phyloP scores from a whole-genome alignment of 1,140 invertebrate genomes.

The Drosophila sproati region DNA sequence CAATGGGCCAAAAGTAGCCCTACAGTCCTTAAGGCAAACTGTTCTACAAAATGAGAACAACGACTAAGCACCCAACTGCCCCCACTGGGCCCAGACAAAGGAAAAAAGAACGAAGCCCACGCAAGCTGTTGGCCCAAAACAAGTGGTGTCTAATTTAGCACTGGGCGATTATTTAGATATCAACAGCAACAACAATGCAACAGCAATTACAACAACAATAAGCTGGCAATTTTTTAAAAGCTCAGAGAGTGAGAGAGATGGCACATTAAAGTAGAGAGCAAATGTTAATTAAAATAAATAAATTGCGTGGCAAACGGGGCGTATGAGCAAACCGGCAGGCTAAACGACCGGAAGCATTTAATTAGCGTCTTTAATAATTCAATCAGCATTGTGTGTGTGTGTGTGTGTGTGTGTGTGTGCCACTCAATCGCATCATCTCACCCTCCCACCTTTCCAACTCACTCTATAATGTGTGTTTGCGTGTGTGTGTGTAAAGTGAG shows the following conservation, averaged over 20 bases:
- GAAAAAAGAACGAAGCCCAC: constrained; percentile 41
- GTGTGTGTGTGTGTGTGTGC: neutral
- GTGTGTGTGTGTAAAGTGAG: constrained; percentile 35
- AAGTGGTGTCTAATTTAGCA: constrained; percentile 75
- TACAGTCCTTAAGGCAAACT: constrained; percentile 9
- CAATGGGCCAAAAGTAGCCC: constrained; percentile 57
- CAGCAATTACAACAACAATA: constrained; percentile 45
- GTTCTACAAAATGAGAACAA: constrained; percentile 46
- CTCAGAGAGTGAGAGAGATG: neutral
- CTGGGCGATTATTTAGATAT: constrained; percentile 71
- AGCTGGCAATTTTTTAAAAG: constrained; percentile 41
- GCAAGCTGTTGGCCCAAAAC: constrained; percentile 38
- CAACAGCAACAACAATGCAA: constrained; percentile 43
- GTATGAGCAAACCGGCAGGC: constrained; percentile 67
- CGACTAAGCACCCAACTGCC: constrained; percentile 15
- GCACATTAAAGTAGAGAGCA: constrained; percentile 23
- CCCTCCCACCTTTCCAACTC: neutral
- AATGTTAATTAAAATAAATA: constrained; percentile 77
- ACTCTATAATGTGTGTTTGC: neutral
- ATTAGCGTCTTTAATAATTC: constrained; percentile 80
- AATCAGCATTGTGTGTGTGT: constrained; percentile 60
- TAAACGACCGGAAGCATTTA: constrained; percentile 81
- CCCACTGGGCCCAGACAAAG: constrained; percentile 14
- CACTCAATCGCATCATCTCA: neutral
- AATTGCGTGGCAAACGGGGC: constrained; percentile 71